These are phyloP conservation scores for Arnoldichthys spilopterus DNA, from an alignment of 2,797 vertebrate genomes.

Conservation along the genomic window DNA sequence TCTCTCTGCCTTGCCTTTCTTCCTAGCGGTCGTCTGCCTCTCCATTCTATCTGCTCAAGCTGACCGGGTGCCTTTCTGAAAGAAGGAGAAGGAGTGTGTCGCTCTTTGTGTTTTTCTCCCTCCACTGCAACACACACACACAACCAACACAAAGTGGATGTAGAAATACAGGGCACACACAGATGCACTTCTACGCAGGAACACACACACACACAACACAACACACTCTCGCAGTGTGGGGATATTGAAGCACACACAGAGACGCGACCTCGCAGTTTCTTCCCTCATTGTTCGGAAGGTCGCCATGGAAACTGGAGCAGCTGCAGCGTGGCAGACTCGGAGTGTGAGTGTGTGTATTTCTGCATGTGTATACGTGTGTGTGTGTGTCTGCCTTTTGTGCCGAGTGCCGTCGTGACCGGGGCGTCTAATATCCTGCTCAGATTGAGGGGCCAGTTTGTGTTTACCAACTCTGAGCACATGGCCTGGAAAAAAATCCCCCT, in stretches of 20 bases:
- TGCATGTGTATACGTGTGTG: conserved; percentile 71
- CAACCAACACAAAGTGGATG: conserved; percentile 57
- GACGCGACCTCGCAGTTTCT: conserved; percentile 70
- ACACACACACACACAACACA: conserved; percentile 48
- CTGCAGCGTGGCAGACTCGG: conserved; percentile 88
- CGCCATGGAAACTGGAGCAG: conserved; percentile 91
- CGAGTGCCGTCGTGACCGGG: conserved; percentile 48
- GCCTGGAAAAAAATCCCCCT: conserved; percentile 46
- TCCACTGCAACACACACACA: conserved; percentile 44
- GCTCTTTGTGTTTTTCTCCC: conserved; percentile 69
- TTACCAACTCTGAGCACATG: conserved; percentile 84
- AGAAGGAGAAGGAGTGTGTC: conserved; percentile 68
- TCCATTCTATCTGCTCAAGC: conserved; percentile 62
- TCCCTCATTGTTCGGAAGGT: conserved; percentile 85
- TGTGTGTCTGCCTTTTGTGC: conserved; percentile 68
- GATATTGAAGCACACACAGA: conserved; percentile 63
- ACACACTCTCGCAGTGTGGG: conserved; percentile 41
- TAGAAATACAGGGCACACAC: conserved; percentile 51
- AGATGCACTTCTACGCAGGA: conserved; percentile 57
- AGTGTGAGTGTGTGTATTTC: conserved; percentile 73
- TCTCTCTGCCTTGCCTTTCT: conserved; percentile 21
- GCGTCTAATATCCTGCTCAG: conserved; percentile 52
- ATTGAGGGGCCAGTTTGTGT: conserved; percentile 81
- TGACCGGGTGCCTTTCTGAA: conserved; percentile 57
- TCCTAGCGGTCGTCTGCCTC: conserved; percentile 53